Evolutionary conservation across 2,888 invertebrate species (phyloP).

Genomic region (Zootermopsis nevadensis): DNA sequence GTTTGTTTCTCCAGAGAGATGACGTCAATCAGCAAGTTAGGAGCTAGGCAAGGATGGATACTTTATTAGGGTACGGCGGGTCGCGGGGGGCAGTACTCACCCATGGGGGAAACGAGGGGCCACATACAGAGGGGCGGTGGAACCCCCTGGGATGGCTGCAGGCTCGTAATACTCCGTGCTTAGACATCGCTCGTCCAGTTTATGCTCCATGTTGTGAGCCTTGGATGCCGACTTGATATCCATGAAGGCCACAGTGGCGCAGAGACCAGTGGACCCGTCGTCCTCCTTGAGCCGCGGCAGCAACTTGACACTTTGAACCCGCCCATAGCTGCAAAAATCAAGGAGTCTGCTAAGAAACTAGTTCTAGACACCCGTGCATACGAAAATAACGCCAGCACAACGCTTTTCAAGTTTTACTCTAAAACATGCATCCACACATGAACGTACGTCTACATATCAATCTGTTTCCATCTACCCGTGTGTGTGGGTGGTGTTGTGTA

Average conservation of each 20-base stretch:
- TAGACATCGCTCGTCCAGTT: slow-evolving; percentile 86
- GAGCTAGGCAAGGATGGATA: too few species aligned
- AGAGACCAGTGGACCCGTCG: slow-evolving; percentile 74
- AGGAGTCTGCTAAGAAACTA: too few species aligned
- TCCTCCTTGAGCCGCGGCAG: slow-evolving; percentile 72
- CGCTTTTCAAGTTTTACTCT: too few species aligned
- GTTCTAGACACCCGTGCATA: too few species aligned
- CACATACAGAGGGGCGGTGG: slow-evolving; percentile 70
- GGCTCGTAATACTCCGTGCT: slow-evolving; percentile 94
- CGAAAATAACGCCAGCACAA: too few species aligned
- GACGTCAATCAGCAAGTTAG: too few species aligned
- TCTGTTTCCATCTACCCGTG: too few species aligned
- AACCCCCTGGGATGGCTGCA: slow-evolving; percentile 71
- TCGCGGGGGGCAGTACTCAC: slow-evolving; percentile 60
- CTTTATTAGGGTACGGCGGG: not conserved
- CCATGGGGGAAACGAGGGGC: slow-evolving; percentile 66
- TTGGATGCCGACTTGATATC: slow-evolving; percentile 97
- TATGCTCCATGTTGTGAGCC: slow-evolving; percentile 91
- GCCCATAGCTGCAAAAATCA: slow-evolving; percentile 86
- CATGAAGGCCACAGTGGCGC: slow-evolving; percentile 94
- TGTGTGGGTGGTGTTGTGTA: too few species aligned
- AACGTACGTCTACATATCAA: too few species aligned
- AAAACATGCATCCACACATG: too few species aligned
- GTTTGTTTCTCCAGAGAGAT: too few species aligned
- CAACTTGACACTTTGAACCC: slow-evolving; percentile 96